phyloP scores from a whole-genome alignment of 2,888 invertebrate species.

The Dicycla oo region DNA sequence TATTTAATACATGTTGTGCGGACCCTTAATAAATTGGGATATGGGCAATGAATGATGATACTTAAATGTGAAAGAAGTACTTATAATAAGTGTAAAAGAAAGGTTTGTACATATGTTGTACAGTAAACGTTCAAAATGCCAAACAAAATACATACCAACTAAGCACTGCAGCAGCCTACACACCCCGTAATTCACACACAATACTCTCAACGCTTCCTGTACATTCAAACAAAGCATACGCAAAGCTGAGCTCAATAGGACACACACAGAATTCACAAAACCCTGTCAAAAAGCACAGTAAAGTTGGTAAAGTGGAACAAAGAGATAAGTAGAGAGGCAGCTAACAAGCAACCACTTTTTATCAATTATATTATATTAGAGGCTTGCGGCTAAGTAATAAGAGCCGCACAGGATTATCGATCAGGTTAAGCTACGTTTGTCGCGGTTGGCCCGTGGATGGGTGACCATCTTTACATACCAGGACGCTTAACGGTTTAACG shows the following conservation, averaged over 20 bases:
- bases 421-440: no score
- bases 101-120: background rate
- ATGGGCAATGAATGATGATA: no score
- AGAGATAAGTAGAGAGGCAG: background rate
- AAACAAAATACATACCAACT: background rate
- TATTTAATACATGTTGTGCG: background rate
- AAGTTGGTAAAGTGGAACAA: conserved; percentile 18
- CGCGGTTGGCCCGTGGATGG: no score
- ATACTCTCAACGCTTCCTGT: conserved; percentile 19
- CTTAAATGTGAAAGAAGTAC: background rate
- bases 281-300: conserved; percentile 36
- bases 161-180: background rate
- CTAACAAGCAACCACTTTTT: background rate
- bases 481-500: no score
- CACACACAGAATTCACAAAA: conserved; percentile 40
- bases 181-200: conserved; percentile 17
- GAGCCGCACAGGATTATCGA: no score
- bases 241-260: conserved; percentile 30
- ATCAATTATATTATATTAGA: no score
- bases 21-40: no score
- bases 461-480: no score
- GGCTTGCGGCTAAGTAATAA: no score
- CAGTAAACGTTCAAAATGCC: background rate
- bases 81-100: background rate
- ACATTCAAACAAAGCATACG: conserved; percentile 23